These are phyloP conservation scores for Lydus trimaculatus DNA, from an alignment of 2,888 invertebrate genomes.

Conservation along the genomic window DNA sequence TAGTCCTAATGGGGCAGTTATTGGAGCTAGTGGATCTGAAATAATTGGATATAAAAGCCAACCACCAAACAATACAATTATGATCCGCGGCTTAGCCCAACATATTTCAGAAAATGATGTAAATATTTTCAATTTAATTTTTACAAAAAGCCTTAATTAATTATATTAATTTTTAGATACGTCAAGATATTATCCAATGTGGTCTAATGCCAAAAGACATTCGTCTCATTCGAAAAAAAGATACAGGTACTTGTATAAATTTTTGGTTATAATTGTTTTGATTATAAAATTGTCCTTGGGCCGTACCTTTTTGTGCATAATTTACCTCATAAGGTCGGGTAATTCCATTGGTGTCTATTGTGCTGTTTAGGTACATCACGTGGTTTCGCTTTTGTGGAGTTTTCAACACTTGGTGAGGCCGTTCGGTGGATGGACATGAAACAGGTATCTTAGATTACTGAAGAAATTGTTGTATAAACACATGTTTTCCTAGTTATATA, in stretches of 20 bases:
- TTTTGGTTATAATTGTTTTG: constrained; percentile 33
- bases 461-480: constrained; percentile 43
- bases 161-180: constrained; percentile 68
- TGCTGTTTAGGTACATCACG: constrained; percentile 87
- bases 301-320: constrained; percentile 66
- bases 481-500: constrained; percentile 32
- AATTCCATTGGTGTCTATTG: constrained; percentile 62
- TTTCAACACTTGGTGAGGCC: constrained; percentile 87
- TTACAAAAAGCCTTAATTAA: constrained; percentile 25
- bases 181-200: constrained; percentile 77
- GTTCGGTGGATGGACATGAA: constrained; percentile 91
- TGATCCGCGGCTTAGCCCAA: constrained; percentile 76
- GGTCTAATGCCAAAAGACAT: constrained; percentile 82
- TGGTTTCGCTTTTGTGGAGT: constrained; percentile 93
- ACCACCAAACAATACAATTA: constrained; percentile 70
- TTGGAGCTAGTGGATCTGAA: constrained; percentile 60
- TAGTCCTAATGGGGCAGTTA: constrained; percentile 55
- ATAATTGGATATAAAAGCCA: constrained; percentile 61
- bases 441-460: constrained; percentile 71
- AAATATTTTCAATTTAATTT: constrained; percentile 42
- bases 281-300: constrained; percentile 53
- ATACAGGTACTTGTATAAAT: constrained; percentile 72
- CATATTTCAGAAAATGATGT: constrained; percentile 82
- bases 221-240: constrained; percentile 81
- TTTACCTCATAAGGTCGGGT: constrained; percentile 58